These are phyloP conservation scores for Dorcus parallelipipedus DNA, from an alignment of 2,888 invertebrate genomes.

Conservation along the genomic window DNA sequence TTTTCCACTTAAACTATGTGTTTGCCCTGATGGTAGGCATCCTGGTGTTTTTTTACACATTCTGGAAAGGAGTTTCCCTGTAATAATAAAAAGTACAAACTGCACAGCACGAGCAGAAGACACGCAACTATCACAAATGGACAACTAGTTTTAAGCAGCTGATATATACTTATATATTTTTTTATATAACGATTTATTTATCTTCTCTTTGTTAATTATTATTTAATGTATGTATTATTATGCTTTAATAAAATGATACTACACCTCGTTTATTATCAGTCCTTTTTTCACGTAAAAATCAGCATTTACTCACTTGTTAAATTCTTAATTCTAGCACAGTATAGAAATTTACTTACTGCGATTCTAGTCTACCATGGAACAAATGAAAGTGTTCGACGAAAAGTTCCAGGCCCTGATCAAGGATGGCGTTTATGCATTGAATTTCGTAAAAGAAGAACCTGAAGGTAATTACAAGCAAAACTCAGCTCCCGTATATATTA, in stretches of 20 bases:
- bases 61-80: conserved; percentile 33
- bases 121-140: too few species aligned
- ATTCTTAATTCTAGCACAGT: too few species aligned
- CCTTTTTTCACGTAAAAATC: too few species aligned
- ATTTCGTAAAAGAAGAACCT: conserved; percentile 28
- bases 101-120: neutral
- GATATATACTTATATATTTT: too few species aligned
- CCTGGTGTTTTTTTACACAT: conserved; percentile 48
- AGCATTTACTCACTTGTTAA: too few species aligned
- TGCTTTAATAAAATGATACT: too few species aligned
- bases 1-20: conserved; percentile 51
- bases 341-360: too few species aligned
- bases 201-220: too few species aligned
- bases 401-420: conserved; percentile 34
- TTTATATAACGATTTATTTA: too few species aligned
- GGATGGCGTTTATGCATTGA: conserved; percentile 30
- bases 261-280: too few species aligned
- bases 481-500: neutral
- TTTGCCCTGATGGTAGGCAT: conserved; percentile 52
- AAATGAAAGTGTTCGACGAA: conserved; percentile 34
- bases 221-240: too few species aligned
- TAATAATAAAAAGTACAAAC: neutral
- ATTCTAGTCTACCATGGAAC: neutral
- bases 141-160: too few species aligned
- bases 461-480: neutral